These are phyloP conservation scores for Vandiemenella viatica DNA, from an alignment of 2,888 invertebrate species.

Conservation along the genomic window DNA sequence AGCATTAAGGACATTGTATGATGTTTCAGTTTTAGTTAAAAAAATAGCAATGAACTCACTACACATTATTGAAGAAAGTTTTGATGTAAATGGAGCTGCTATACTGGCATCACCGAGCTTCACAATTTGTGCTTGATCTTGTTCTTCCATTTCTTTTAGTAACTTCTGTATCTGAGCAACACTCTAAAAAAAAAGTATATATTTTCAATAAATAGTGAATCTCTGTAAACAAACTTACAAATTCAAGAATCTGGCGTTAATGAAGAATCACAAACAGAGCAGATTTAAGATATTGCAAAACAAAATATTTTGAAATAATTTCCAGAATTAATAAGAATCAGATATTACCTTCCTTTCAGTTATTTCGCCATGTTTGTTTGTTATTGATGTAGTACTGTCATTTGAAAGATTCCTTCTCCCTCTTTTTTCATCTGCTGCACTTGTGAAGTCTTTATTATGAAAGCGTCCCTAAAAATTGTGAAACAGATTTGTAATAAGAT, in stretches of 20 bases:
- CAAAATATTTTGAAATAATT: background rate
- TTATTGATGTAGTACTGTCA: background rate
- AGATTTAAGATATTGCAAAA: too few species aligned
- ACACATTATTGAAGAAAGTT: constrained; percentile 86
- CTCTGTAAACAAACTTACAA: background rate
- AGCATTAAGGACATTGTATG: too few species aligned
- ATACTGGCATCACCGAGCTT: constrained; percentile 97
- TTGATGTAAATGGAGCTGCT: constrained; percentile 97
- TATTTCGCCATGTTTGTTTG: background rate
- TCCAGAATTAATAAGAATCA: background rate
- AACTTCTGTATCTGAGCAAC: constrained; percentile 44
- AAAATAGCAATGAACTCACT: constrained; percentile 43
- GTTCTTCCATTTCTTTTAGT: constrained; percentile 74
- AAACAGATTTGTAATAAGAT: too few species aligned
- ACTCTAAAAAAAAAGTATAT: background rate
- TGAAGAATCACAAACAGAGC: too few species aligned
- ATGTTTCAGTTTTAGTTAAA: background rate
- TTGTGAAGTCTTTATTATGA: too few species aligned
- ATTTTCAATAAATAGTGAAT: too few species aligned
- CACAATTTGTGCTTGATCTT: constrained; percentile 75
- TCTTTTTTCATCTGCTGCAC: background rate
- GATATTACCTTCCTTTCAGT: background rate
- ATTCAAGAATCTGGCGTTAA: background rate
- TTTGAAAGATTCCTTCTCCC: background rate
- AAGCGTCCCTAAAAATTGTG: too few species aligned